These are phyloP conservation scores for Crotalus tigris DNA, from an alignment of 2,113 vertebrate genomes.

Conservation along the genomic window DNA sequence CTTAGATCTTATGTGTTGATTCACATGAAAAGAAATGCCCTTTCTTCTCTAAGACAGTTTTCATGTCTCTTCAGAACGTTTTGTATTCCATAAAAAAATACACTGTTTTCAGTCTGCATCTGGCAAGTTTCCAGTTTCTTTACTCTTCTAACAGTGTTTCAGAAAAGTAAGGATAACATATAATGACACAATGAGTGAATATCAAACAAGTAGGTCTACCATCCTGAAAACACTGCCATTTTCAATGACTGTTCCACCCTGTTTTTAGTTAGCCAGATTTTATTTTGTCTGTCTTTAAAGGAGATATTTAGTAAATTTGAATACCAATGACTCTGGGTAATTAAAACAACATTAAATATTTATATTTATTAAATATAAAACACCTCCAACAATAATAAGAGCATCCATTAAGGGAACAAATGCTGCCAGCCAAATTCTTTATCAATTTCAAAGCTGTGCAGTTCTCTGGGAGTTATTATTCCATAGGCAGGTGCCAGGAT, in stretches of 20 bases:
- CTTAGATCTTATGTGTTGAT: conserved; percentile 6
- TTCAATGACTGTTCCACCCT: not conserved
- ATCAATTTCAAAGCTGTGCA: not conserved
- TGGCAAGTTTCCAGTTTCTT: not conserved
- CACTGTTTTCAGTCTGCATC: not conserved
- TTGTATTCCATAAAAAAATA: not conserved
- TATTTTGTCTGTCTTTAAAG: not conserved
- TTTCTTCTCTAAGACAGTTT: conserved; percentile 1
- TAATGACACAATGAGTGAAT: not conserved
- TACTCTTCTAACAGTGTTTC: not conserved
- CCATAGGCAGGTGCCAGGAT: not conserved
- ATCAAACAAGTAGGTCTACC: not conserved
- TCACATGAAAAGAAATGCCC: conserved; percentile 20
- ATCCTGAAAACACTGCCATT: not conserved
- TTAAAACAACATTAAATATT: not conserved
- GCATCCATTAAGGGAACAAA: not conserved
- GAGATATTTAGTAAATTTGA: not conserved
- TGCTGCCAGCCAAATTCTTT: not conserved
- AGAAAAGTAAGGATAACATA: not conserved
- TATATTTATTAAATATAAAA: not conserved
- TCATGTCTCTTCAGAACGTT: not conserved
- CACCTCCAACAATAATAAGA: not conserved
- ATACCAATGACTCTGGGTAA: not conserved
- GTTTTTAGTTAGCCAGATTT: not conserved
- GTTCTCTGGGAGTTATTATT: not conserved